These are phyloP conservation scores for Hydropsyche betteni DNA, from an alignment of 2,888 invertebrate species.

Conservation along the genomic window DNA sequence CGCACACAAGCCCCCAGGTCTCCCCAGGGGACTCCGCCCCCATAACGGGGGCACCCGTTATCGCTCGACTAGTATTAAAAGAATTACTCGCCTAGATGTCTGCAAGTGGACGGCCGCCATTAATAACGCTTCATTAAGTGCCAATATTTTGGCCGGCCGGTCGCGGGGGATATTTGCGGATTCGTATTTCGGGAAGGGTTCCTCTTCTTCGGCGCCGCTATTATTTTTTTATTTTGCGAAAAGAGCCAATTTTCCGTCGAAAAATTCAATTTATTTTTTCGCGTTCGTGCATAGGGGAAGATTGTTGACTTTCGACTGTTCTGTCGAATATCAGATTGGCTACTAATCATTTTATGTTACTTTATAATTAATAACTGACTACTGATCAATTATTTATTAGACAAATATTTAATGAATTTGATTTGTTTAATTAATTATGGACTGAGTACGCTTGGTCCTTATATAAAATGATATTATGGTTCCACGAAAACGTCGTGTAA, in stretches of 20 bases:
- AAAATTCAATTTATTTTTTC: conserved; percentile 43
- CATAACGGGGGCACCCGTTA: conserved; percentile 11
- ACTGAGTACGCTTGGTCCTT: too few species aligned
- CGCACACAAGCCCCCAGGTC: not conserved
- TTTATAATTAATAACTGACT: too few species aligned
- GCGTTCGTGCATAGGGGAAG: not conserved
- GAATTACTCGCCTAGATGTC: conserved; percentile 48
- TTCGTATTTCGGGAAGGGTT: conserved; percentile 51
- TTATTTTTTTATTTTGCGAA: conserved; percentile 6
- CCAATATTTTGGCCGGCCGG: conserved; percentile 49
- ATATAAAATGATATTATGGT: too few species aligned
- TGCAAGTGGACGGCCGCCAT: conserved; percentile 43
- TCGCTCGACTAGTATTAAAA: conserved; percentile 51
- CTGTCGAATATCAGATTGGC: too few species aligned
- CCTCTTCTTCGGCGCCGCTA: not conserved
- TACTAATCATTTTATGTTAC: too few species aligned
- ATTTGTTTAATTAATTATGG: too few species aligned
- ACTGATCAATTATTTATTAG: too few species aligned
- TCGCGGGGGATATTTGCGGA: conserved; percentile 46
- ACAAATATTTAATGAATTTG: too few species aligned
- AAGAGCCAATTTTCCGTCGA: conserved; percentile 44
- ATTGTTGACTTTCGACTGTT: too few species aligned
- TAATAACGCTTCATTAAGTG: conserved; percentile 51
- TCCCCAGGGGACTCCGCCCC: not conserved
- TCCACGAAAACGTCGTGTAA: too few species aligned